phyloP scores from a whole-genome alignment of 2,797 vertebrate genomes.

The Bovichtus variegatus region DNA sequence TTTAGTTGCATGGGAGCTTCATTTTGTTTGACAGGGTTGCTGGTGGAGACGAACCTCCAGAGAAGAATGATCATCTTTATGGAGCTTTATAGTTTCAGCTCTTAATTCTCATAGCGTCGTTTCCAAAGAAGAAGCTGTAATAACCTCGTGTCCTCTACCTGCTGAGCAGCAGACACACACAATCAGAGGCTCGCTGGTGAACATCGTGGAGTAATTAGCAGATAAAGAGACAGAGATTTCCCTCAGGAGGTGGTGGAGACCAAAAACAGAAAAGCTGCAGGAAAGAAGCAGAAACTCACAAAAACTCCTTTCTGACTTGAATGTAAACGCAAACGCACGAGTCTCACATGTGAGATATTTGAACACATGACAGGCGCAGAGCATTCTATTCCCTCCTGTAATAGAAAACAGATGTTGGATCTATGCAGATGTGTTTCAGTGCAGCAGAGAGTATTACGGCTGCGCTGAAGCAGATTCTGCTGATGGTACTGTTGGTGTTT shows the following conservation, averaged over 20 bases:
- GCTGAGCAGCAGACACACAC: neutral
- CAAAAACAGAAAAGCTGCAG: no score
- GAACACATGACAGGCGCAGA: neutral
- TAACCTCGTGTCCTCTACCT: no score
- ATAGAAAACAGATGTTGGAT: neutral
- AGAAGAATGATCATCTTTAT: neutral
- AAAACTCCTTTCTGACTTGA: neutral
- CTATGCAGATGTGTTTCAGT: neutral
- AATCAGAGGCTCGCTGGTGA: neutral
- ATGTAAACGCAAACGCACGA: neutral
- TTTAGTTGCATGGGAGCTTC: no score
- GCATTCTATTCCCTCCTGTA: neutral
- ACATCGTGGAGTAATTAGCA: neutral
- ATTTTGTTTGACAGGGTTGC: no score
- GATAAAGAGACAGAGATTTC: neutral
- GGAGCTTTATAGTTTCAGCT: neutral
- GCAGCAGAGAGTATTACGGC: neutral
- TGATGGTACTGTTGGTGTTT: neutral
- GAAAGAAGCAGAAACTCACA: no score
- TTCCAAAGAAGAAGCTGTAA: neutral
- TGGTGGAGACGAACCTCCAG: neutral
- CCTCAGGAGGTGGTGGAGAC: slow-evolving; percentile 3
- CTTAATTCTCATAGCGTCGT: neutral
- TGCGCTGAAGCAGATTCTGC: neutral
- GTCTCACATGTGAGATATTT: neutral